Evolutionary conservation across 2,113 vertebrate species (phyloP), one percentile per base, ranked within the genome.

Genomic region (Lophura nycthemera): DNA sequence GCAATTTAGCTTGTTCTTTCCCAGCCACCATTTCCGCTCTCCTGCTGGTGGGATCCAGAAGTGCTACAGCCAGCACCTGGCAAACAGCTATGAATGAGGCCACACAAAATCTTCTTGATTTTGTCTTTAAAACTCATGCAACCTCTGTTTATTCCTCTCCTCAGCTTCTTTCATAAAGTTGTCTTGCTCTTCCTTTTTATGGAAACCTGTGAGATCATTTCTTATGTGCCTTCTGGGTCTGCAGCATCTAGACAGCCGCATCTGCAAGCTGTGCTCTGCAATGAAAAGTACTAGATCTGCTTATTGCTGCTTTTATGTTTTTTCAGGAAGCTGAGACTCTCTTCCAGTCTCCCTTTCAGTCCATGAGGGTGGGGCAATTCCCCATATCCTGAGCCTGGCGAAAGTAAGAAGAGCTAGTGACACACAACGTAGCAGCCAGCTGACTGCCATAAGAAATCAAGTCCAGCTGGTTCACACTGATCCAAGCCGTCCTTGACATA

Each of bases 321-420:
- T 57, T 32, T 21, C 3, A 1, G 20, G 42, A 77, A 77, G 25
- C 30, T 36, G 57, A 14, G 16, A 36, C 11, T 71, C 52, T 56
- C 29, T 25, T 16, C 22, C 34, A 32, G 32, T 32, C 13, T 64
- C 50, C 30, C 36, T 50, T 29, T 43, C 48, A 32, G 38, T 42
- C 25, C 13, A 14, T 8, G 13, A 40, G 30, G 15, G 24, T 0
- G 2, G 13, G 57, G 34, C 0, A 1, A 63, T 24, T 70, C 43
- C 59, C 3, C 1, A 0, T 11, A 6, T 17, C 25, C 21, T 7
- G 13, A 64, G 5, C 6, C 34, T 64, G 18, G 32, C 22, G 32
- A 45, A 34, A 69, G 21, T 17, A 10, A 11, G 32, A 50, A 47
- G 63, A 54, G 36, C 10, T 40, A 32, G 38, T 10, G 63, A 63